Evolutionary conservation across 2,888 invertebrate species (phyloP).

Genomic region (Sphecodes monilicornis): DNA sequence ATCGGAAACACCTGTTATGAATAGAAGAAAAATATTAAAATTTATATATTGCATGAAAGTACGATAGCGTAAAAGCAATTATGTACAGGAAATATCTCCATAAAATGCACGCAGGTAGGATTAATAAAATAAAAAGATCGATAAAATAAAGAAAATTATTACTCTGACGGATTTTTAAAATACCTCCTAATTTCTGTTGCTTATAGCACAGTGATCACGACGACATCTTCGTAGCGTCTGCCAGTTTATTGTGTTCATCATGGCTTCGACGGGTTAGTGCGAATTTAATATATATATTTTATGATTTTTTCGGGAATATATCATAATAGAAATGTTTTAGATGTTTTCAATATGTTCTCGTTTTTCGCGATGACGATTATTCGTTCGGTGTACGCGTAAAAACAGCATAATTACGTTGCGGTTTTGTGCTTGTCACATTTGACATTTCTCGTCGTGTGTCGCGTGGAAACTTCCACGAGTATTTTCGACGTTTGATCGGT

Average conservation of each 20-base stretch:
- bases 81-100: constrained; percentile 2
- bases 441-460: constrained; percentile 46
- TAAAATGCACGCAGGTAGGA: not conserved
- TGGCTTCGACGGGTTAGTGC: constrained; percentile 81
- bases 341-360: not conserved
- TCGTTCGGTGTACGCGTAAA: constrained; percentile 13
- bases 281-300: constrained; percentile 62
- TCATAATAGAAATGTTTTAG: not conserved
- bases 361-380: not conserved
- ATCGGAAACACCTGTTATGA: not conserved
- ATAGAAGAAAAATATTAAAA: not conserved
- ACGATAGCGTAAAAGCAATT: not conserved
- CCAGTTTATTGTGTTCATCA: constrained; percentile 79
- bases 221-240: constrained; percentile 75
- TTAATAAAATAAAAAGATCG: not conserved
- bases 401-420: constrained; percentile 17
- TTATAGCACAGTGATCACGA: constrained; percentile 56
- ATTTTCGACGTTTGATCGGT: constrained; percentile 2
- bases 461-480: not conserved
- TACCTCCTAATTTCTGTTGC: constrained; percentile 10
- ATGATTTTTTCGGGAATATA: constrained; percentile 33
- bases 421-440: constrained; percentile 44
- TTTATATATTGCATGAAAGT: not conserved
- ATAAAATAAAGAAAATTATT: not conserved
- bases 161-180: constrained; percentile 13